phyloP scores from a whole-genome alignment of 2,888 invertebrate species.

The Caenorhabditis zanzibari region DNA sequence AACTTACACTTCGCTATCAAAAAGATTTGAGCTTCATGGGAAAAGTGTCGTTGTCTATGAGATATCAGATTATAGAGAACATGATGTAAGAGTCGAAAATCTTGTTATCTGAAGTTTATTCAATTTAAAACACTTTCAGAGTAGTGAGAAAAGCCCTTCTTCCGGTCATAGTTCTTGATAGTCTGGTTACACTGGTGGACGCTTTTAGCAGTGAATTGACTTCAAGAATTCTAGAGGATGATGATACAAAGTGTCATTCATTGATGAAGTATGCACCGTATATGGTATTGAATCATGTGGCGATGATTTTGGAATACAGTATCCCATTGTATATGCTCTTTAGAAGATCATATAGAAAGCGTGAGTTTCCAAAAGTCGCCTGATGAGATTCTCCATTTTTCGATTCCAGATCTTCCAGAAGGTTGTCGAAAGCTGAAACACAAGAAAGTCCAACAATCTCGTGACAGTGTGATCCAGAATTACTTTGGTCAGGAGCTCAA shows the following conservation, averaged over 20 bases:
- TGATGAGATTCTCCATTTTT: not conserved
- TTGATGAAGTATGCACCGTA: conserved; percentile 33
- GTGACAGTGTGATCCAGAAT: conserved; percentile 42
- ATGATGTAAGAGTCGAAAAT: conserved; percentile 46
- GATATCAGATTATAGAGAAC: conserved; percentile 61
- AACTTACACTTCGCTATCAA: conserved; percentile 41
- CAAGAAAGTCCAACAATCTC: conserved; percentile 23
- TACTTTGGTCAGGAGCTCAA: conserved; percentile 52
- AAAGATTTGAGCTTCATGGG: conserved; percentile 38
- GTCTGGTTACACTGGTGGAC: conserved; percentile 44
- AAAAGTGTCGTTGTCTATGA: conserved; percentile 40
- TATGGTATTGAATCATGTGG: conserved; percentile 36
- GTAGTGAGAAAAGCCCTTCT: conserved; percentile 56
- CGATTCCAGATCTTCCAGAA: conserved; percentile 41
- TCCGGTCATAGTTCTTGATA: conserved; percentile 52
- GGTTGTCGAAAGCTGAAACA: not conserved
- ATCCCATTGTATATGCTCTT: conserved; percentile 50
- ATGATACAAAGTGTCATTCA: conserved; percentile 24
- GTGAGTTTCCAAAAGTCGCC: too few relatives aligned
- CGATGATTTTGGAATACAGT: conserved; percentile 49
- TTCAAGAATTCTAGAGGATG: not conserved
- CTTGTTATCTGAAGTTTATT: not conserved
- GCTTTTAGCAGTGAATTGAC: conserved; percentile 33
- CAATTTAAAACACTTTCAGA: conserved; percentile 29
- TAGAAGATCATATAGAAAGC: conserved; percentile 38